Base-by-base conservation (phyloP, 2,113 vertebrate species). In the Rhombomys opimus region DNA sequence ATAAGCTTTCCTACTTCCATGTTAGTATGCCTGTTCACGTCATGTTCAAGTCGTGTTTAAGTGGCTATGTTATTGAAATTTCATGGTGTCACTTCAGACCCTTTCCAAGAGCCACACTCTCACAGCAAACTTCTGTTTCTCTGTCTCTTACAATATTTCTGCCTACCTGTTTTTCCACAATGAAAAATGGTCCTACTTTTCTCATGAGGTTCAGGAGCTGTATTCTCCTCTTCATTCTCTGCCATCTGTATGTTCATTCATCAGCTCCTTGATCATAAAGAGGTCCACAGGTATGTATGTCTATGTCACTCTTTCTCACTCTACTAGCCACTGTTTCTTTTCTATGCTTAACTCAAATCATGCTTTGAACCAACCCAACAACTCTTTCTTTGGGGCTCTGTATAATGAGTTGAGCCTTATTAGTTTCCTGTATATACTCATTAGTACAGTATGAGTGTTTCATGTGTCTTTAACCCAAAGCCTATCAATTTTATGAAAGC, bases 321-420 rank as follows among this genome's bases (percentile, higher is more conserved):
- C 27, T 13, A 52, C 11, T 35, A 13, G 8, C 50, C 14, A 54
- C 59, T 88, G 50, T 25, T 38, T 14, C 32, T 88, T 57, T 14
- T 9, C 67, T n/a, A 22, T n/a, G 20, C 32, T 87, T 72, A 54
- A 46, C 32, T 72, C 20, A n/a, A 70, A 35, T 87, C 12, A 70
- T 54, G 41, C 1, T 15, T 87, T 57, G 17, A 52, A 14, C 20
- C 35, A 35, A 22, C 67, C 30, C 46, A 22, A 52, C 18, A 23
- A 52, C 6, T 23, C 6, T 20, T 32, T n/a, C 10, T 22, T 70
- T 4, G 1, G 5, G 12, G 7, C 11, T 1, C 20, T 73, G 2
- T 57, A 27, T 54, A 57, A 23, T 59, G 27, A 38, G 8, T 59
- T 41, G 13, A 88, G 25, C 35, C 7, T 17, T 57, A 18, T 73